Conservation (phyloP, 2,797 vertebrate species). For the Apogon talboti region DNA sequence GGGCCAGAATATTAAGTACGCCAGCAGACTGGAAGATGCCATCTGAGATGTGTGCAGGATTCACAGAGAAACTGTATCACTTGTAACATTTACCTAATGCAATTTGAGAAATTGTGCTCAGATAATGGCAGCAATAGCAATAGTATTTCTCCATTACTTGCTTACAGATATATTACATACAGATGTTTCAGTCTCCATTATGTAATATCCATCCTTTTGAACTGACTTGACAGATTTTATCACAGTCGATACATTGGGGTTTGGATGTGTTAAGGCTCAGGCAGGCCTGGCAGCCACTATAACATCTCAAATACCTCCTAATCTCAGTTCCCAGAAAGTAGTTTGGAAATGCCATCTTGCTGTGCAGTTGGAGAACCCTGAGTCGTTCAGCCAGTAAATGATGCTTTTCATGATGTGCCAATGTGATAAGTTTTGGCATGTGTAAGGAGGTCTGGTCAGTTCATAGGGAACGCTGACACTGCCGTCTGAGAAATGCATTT, state of each 20-base stretch:
- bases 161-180: conserved; percentile 1
- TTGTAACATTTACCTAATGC: conserved; percentile 17
- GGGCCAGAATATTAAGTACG: background rate
- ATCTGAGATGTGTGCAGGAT: no score
- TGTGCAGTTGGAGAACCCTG: conserved; percentile 30
- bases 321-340: conserved; percentile 66
- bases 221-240: conserved; percentile 38
- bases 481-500: conserved; percentile 9
- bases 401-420: conserved; percentile 58
- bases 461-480: conserved; percentile 19
- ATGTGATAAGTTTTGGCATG: conserved; percentile 42
- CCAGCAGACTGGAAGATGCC: conserved; percentile 7
- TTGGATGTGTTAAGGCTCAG: conserved; percentile 32
- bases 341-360: conserved; percentile 56
- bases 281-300: conserved; percentile 55
- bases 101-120: conserved; percentile 5
- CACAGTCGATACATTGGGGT: conserved; percentile 24
- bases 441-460: conserved; percentile 15
- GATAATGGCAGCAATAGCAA: conserved; percentile 16
- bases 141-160: background rate
- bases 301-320: conserved; percentile 66
- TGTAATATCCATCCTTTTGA: conserved; percentile 38
- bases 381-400: conserved; percentile 42
- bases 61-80: conserved; percentile 4
- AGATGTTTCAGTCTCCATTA: conserved; percentile 28